These are phyloP conservation scores for Periparus ater DNA, from an alignment of 2,797 vertebrate genomes.

Conservation along the genomic window DNA sequence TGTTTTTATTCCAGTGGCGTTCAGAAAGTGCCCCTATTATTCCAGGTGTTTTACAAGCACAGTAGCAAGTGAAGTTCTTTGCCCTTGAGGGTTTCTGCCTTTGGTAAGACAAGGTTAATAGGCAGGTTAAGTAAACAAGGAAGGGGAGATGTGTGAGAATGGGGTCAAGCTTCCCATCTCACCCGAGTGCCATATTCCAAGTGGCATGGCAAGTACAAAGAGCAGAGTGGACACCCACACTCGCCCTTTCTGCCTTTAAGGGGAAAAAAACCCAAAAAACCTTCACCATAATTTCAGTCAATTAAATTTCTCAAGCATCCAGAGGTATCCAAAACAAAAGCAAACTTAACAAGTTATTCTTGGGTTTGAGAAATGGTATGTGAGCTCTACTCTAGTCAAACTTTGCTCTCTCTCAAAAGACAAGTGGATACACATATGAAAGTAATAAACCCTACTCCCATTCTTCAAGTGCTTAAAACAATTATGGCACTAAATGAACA, in stretches of 20 bases:
- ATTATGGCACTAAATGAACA: background rate
- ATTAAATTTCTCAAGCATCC: slow-evolving; percentile 40
- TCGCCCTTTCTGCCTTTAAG: background rate
- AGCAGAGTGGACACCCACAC: background rate
- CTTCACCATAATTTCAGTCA: background rate
- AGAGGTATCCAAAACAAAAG: slow-evolving; percentile 57
- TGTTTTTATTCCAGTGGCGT: background rate
- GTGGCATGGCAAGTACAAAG: background rate
- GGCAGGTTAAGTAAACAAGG: slow-evolving; percentile 48
- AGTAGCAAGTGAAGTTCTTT: slow-evolving; percentile 18
- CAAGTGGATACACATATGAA: slow-evolving; percentile 49
- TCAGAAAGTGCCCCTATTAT: background rate
- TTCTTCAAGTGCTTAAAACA: slow-evolving; percentile 55
- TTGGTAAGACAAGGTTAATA: slow-evolving; percentile 41
- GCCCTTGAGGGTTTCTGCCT: slow-evolving; percentile 23
- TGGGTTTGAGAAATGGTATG: slow-evolving; percentile 35
- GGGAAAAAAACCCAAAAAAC: background rate
- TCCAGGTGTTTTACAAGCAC: slow-evolving; percentile 45
- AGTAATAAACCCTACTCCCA: slow-evolving; percentile 45
- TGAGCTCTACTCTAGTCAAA: background rate
- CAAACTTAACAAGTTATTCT: slow-evolving; percentile 58
- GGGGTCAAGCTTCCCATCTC: background rate
- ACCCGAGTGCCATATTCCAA: background rate
- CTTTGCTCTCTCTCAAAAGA: background rate
- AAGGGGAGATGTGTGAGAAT: background rate